These are phyloP conservation scores for Eueides isabella DNA, from an alignment of 1,140 invertebrate species.

Conservation along the genomic window DNA sequence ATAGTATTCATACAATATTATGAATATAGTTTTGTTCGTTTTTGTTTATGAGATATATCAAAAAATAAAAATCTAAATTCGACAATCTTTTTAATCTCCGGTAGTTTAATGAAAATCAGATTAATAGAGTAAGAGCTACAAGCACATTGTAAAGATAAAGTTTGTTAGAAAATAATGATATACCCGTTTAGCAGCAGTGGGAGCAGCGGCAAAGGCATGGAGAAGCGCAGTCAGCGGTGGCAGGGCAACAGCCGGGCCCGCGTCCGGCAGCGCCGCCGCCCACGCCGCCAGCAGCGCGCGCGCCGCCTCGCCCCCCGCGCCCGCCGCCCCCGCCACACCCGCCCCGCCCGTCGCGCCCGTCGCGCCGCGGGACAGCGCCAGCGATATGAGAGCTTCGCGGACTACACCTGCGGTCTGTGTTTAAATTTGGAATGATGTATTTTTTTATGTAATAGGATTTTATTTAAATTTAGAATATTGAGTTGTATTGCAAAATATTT, in stretches of 20 bases:
- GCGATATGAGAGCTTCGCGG: constrained; percentile 70
- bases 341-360: constrained; percentile 66
- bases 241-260: constrained; percentile 58
- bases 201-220: constrained; percentile 66
- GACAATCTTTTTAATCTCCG: too few species aligned
- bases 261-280: constrained; percentile 74
- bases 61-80: too few species aligned
- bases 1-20: too few species aligned
- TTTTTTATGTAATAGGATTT: too few species aligned
- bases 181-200: constrained; percentile 82
- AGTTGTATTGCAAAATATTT: too few species aligned
- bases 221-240: constrained; percentile 74
- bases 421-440: neutral
- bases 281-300: constrained; percentile 60
- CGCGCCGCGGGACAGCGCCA: constrained; percentile 82
- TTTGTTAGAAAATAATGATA: neutral
- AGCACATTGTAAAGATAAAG: too few species aligned
- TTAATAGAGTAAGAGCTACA: too few species aligned
- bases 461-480: too few species aligned
- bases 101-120: too few species aligned
- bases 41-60: too few species aligned
- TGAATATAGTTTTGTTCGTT: too few species aligned
- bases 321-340: constrained; percentile 77
- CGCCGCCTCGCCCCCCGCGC: constrained; percentile 49
- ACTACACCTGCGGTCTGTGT: constrained; percentile 72